Evolutionary conservation across 2,888 invertebrate genomes (phyloP), one percentile per base, ranked within the genome.

Genomic region (Drosophila pseudotalamancana): DNA sequence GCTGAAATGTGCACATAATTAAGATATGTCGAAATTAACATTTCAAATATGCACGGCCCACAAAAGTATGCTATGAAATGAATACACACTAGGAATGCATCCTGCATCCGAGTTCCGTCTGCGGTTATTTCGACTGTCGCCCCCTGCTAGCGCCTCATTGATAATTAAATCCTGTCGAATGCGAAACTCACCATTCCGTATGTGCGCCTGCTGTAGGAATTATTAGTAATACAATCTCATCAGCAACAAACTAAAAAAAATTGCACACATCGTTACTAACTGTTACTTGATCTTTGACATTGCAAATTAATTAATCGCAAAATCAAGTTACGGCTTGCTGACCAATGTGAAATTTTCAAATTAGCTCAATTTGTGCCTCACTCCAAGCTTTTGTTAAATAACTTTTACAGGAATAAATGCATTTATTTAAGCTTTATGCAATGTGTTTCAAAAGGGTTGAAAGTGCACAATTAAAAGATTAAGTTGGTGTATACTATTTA

Each of bases 1-100:
- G 37, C 56, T 64, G 46, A 72, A 76, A 78, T 87, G 78, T 70
- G 55, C 73, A 69, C 76, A 83, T 85, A 82, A 84, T 83, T 77
- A 83, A 77, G 61, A 65, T 29, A 60, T 53, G 70, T 50, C 49
- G 50, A 65, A 68, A 61, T 60, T 63, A 46, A 35, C 35, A 67
- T 66, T 56, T 60, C 53, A 57, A 60, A 64, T 34, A 68, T 72
- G 64, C 70, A 48, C 35, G 27, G 49, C 62, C 25, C 56, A 49
- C 27, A 51, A 50, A 72, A 59, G 48, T 67, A 57, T 69, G 64
- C 68, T 43, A 62, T 46, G 55, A 39, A 51, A 63, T 63, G 16
- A 34, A 49, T 50, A 31, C 23, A 32, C 8, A 39, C 37, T 18
- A 4, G 37, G 9, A 25, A 19, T 50, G 35, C 53, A 42, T 2